Evolutionary conservation across 2,797 vertebrate genomes (phyloP), one percentile per base, ranked within the genome.

Genomic region (Lepidocolaptes lacrymiger): DNA sequence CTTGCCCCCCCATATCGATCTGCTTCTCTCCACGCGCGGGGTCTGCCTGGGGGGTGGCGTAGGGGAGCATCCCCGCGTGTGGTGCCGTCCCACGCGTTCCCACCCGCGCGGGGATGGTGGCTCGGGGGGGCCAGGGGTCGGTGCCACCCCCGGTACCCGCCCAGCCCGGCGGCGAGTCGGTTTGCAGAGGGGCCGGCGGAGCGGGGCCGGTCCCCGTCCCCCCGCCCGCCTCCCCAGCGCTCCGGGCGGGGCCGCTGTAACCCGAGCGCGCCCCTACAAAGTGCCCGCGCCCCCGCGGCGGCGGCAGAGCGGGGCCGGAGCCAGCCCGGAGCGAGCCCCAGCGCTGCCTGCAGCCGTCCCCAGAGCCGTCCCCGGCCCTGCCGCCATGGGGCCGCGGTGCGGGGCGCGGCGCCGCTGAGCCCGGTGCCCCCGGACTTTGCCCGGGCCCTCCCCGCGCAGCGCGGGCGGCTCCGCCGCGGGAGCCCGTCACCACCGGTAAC

Each of bases 221-320:
- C 41, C 62, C 32, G 30, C 58, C 51, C 48, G 30, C 58, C 61
- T 77, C 36, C 51, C 37, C 51, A 24, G 55, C 41, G 41, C 78
- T 48, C 64, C 92, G 66, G 85, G 87, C 90, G 88, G 93, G 73
- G 85, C 88, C 81, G 63, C 68, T 91, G 95, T 95, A 93, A 95
- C 86, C 90, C 86, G 92, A 93, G 85, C 88, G 79, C 89, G 34
- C 46, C 80, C 37, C 87, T 93, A 95, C 93, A 91, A 92, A 94
- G 92, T 91, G 81, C 51, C 81, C 82, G 95, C 77, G 69, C 55
- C 85, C 73, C 44, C 78, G 67, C 68, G 8, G 62, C 89, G 52
- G 68, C 88, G 46, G 85, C 95, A 91, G 44, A 80, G 74, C 37
- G 73, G 88, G 73, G 43, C 28, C 18, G 62, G 66, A 89, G 63